Evolutionary conservation across 64 coral and sea anemone genomes (phyloP).

Genomic region (Pocillopora verrucosa): DNA sequence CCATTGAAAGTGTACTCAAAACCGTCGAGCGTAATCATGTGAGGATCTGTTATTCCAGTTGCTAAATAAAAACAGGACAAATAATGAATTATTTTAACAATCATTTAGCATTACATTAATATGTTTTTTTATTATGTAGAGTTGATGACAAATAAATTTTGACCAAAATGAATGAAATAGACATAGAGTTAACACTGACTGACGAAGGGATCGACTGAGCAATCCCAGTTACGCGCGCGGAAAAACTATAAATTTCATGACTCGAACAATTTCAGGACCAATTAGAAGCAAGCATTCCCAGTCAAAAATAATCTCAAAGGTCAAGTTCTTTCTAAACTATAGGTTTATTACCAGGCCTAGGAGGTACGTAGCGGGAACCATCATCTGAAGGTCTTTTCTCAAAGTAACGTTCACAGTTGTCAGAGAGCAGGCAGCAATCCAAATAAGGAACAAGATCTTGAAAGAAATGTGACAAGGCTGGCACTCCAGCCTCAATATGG

Average conservation of each 20-base stretch:
- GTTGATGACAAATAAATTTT: too few relatives aligned
- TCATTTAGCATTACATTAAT: background rate
- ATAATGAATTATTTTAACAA: background rate
- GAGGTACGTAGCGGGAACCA: slow-evolving; percentile 40
- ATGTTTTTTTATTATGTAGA: too few relatives aligned
- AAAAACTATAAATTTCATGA: too few relatives aligned
- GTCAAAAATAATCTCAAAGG: too few relatives aligned
- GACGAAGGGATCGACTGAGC: too few relatives aligned
- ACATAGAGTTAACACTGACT: too few relatives aligned
- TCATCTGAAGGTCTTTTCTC: slow-evolving; percentile 57
- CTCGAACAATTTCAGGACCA: too few relatives aligned
- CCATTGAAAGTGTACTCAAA: slow-evolving; percentile 56
- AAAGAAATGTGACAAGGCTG: slow-evolving; percentile 63
- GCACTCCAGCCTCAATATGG: slow-evolving; percentile 36
- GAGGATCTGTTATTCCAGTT: slow-evolving; percentile 34
- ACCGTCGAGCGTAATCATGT: slow-evolving; percentile 50
- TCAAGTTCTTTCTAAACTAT: too few relatives aligned
- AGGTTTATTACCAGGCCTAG: slow-evolving; percentile 36
- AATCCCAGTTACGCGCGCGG: too few relatives aligned
- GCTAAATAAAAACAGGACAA: slow-evolving; percentile 6
- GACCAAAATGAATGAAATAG: too few relatives aligned
- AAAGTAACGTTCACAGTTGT: slow-evolving; percentile 49
- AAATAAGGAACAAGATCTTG: slow-evolving; percentile 79
- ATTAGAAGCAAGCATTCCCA: too few relatives aligned
- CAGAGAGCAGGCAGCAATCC: slow-evolving; percentile 57